Conservation (phyloP, 2,797 vertebrate genomes). For the Trematomus bernacchii region DNA sequence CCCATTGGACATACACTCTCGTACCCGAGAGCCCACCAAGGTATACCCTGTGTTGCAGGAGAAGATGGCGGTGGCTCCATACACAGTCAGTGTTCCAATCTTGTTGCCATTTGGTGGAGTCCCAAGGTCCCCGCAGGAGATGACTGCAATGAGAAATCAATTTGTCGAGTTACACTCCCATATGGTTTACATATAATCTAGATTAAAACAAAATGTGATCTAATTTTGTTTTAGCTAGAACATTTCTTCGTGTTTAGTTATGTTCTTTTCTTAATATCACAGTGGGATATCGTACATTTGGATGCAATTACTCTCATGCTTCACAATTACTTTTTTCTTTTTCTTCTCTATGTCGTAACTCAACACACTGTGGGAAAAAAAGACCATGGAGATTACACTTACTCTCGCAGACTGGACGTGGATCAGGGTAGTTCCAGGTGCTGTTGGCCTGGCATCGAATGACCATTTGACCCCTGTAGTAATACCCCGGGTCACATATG, state of each 20-base stretch:
- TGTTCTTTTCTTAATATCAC: constrained; percentile 25
- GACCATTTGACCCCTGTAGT: constrained; percentile 94
- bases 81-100: constrained; percentile 95
- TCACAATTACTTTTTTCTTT: constrained; percentile 15
- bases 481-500: constrained; percentile 96
- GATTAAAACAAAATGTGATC: constrained; percentile 7
- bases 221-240: constrained; percentile 37
- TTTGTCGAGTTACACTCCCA: constrained; percentile 11
- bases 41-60: constrained; percentile 98
- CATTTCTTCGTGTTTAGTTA: neutral
- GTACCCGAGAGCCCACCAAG: constrained; percentile 94
- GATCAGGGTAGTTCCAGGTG: constrained; percentile 93
- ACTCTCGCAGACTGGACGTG: constrained; percentile 93
- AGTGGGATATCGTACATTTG: constrained; percentile 23
- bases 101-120: constrained; percentile 95
- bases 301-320: constrained; percentile 20
- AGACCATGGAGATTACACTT: constrained; percentile 67
- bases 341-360: constrained; percentile 8
- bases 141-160: constrained; percentile 84
- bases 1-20: constrained; percentile 98
- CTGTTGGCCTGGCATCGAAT: constrained; percentile 94
- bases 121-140: constrained; percentile 96
- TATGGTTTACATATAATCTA: constrained; percentile 21
- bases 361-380: neutral
- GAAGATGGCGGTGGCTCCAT: constrained; percentile 97